Evolutionary conservation across 1,140 invertebrate species (phyloP).

Genomic region (Mesaphorura yosii): DNA sequence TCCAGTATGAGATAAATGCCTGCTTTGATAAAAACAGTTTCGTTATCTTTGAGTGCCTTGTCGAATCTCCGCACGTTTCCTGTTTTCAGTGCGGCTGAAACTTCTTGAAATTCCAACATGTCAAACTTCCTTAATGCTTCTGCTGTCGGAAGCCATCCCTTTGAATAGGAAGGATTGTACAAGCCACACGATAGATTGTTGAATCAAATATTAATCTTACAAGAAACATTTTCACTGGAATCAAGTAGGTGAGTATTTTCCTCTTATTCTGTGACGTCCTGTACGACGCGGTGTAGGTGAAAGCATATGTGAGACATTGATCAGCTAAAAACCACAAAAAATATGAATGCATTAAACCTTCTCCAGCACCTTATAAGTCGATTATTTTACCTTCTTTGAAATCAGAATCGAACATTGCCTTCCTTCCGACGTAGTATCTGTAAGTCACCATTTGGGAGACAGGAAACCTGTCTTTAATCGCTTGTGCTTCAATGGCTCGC

Average conservation of each 20-base stretch:
- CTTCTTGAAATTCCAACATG: conserved; percentile 75
- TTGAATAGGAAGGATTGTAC: not conserved
- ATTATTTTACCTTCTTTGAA: conserved; percentile 59
- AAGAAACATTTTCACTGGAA: conserved; percentile 93
- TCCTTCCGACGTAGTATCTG: conserved; percentile 90
- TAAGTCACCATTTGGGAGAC: conserved; percentile 83
- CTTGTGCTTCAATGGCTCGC: conserved; percentile 78
- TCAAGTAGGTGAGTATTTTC: conserved; percentile 86
- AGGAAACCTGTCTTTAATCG: conserved; percentile 78
- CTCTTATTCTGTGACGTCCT: conserved; percentile 76
- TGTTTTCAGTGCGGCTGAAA: conserved; percentile 72
- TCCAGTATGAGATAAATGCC: conserved; percentile 95
- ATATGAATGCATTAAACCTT: too few species aligned
- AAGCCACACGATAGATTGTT: not conserved
- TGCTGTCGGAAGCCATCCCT: conserved; percentile 74
- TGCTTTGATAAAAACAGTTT: conserved; percentile 84
- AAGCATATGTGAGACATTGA: conserved; percentile 82
- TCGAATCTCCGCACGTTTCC: conserved; percentile 79
- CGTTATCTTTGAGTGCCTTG: conserved; percentile 69
- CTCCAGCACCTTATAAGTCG: not conserved
- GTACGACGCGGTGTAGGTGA: conserved; percentile 69
- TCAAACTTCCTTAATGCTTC: conserved; percentile 76
- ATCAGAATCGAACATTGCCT: conserved; percentile 96
- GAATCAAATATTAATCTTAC: conserved; percentile 35
- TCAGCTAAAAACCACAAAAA: conserved; percentile 52